phyloP scores from a whole-genome alignment of 2,113 vertebrate genomes.

The Phaethon lepturus region DNA sequence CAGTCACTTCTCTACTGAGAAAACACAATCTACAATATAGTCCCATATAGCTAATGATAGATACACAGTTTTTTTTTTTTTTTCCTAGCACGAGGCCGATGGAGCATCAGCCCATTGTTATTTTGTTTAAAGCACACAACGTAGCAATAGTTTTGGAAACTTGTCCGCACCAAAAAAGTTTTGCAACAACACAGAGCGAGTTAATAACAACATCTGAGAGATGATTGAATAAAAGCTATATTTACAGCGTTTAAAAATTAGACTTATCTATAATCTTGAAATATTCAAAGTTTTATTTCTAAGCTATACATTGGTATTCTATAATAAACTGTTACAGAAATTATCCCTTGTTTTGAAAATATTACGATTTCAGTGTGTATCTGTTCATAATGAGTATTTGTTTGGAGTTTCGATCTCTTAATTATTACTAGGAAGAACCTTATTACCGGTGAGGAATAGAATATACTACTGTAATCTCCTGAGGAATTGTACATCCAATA shows the following conservation, averaged over 20 bases:
- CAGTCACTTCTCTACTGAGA: constrained; percentile 91
- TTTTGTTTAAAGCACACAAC: constrained; percentile 87
- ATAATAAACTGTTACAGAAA: constrained; percentile 97
- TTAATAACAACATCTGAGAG: constrained; percentile 88
- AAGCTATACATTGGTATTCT: constrained; percentile 97
- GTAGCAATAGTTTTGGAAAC: constrained; percentile 89
- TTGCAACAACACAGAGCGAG: constrained; percentile 88
- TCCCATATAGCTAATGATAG: constrained; percentile 91
- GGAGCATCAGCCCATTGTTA: constrained; percentile 77
- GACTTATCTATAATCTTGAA: constrained; percentile 92
- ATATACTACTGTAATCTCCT: constrained; percentile 89
- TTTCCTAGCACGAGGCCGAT: constrained; percentile 81
- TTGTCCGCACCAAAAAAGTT: constrained; percentile 86
- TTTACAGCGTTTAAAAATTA: constrained; percentile 96
- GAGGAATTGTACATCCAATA: constrained; percentile 92
- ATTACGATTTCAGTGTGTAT: constrained; percentile 88
- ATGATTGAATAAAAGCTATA: constrained; percentile 89
- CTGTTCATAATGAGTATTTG: constrained; percentile 86
- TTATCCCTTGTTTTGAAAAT: constrained; percentile 96
- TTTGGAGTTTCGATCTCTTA: constrained; percentile 87
- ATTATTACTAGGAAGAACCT: constrained; percentile 90
- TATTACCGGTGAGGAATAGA: constrained; percentile 87
- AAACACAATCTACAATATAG: constrained; percentile 90
- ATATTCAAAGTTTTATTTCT: constrained; percentile 94
- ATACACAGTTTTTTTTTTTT: constrained; percentile 83